These are phyloP conservation scores for Leuciscus idus DNA, from an alignment of 2,113 vertebrate species.

Conservation along the genomic window DNA sequence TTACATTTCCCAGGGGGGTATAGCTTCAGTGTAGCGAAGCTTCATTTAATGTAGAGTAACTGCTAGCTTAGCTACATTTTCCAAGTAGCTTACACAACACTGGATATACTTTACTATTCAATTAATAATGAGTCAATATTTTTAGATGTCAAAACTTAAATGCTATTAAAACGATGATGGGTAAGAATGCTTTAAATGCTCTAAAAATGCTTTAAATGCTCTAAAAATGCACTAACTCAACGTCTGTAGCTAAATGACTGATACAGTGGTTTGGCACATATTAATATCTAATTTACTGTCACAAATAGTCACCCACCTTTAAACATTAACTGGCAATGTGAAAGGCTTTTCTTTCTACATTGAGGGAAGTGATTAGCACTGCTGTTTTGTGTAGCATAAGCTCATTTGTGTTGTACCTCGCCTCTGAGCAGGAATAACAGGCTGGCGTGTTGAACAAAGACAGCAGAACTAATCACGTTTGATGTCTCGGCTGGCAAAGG, in stretches of 20 bases:
- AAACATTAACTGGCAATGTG: constrained; percentile 20
- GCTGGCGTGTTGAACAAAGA: constrained; percentile 29
- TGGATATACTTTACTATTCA: no score
- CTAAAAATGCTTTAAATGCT: background rate
- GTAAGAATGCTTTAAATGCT: background rate
- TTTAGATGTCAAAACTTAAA: background rate
- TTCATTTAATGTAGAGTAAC: no score
- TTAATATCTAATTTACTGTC: background rate
- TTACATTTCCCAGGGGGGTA: no score
- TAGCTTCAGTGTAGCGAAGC: no score
- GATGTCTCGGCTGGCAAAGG: constrained; percentile 35
- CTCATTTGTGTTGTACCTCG: constrained; percentile 42
- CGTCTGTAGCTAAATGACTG: background rate
- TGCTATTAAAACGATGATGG: background rate
- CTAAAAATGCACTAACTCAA: background rate
- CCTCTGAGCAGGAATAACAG: constrained; percentile 46
- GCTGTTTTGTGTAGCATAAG: constrained; percentile 24
- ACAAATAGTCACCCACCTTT: constrained; percentile 40
- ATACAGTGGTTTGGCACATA: background rate
- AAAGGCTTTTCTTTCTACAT: constrained; percentile 19
- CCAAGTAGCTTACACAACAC: no score
- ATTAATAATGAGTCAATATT: background rate
- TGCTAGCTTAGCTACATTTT: no score
- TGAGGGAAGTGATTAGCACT: constrained; percentile 41
- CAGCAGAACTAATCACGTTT: constrained; percentile 53